A percentile compares a stretch with the other conserved stretches of the same genome.
phyloP scores from a whole-genome alignment of 2,797 vertebrate species.

The Enteromius radiatus region DNA sequence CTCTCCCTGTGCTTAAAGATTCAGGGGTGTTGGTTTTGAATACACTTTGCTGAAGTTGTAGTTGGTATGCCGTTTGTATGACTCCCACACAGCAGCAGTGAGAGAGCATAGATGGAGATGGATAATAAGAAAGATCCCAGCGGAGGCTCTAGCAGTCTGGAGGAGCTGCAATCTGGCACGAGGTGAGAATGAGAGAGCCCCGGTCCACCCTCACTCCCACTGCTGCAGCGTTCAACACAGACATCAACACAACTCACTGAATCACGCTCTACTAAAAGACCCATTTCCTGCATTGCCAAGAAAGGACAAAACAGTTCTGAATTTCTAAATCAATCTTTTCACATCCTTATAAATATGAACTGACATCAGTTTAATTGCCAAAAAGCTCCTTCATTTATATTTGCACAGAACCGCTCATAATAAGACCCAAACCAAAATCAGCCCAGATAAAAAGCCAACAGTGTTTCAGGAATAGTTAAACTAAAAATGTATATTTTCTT shows the following conservation, averaged over 20 bases:
- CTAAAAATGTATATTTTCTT: neutral
- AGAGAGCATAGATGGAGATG: constrained; percentile 21
- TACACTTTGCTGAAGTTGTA: constrained; percentile 13
- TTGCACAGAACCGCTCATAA: neutral
- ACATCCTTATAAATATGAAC: neutral
- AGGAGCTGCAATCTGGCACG: constrained; percentile 30
- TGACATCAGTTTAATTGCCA: neutral
- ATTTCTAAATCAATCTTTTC: neutral
- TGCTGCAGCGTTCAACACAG: constrained; percentile 17
- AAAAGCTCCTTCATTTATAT: neutral
- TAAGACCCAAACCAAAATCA: neutral
- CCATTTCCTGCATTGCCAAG: neutral
- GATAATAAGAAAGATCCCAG: constrained; percentile 27
- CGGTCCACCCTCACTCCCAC: constrained; percentile 29
- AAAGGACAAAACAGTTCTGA: neutral
- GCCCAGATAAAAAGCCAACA: neutral
- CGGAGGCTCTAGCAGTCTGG: constrained; percentile 16
- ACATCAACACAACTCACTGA: constrained; percentile 21
- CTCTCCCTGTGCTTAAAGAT: constrained; percentile 19
- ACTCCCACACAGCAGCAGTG: constrained; percentile 31
- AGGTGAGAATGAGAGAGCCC: constrained; percentile 25
- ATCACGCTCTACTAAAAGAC: constrained; percentile 2
- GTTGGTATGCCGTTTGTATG: constrained; percentile 16
- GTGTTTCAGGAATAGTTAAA: neutral
- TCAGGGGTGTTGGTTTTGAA: neutral